Conservation (phyloP, 2,888 invertebrate species). For the Macrosoma leucophasiata region DNA sequence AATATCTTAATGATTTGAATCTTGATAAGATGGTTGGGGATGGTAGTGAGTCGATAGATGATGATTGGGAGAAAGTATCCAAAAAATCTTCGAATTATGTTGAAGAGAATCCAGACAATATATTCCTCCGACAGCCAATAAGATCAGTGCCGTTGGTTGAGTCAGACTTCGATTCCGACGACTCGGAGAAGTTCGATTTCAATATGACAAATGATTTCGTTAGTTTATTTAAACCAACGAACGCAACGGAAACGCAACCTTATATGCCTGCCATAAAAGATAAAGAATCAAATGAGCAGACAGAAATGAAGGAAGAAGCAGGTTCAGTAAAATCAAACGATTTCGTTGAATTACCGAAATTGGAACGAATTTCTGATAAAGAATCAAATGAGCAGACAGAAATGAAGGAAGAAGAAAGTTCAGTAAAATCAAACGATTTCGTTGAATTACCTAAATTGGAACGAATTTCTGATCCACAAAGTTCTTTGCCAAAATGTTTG, state of each 20-base stretch:
- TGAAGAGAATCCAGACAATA: constrained; percentile 13
- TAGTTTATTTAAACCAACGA: constrained; percentile 20
- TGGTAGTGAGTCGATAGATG: constrained; percentile 19
- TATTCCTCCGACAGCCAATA: constrained; percentile 32
- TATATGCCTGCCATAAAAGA: constrained; percentile 9
- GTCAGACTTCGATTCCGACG: constrained; percentile 35
- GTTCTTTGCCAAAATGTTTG: too few relatives aligned
- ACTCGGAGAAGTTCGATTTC: constrained; percentile 40
- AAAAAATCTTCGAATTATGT: constrained; percentile 6
- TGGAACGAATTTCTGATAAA: constrained; percentile 4
- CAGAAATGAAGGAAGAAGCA: constrained; percentile 11
- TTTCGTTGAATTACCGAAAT: constrained; percentile 26
- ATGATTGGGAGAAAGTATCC: constrained; percentile 26
- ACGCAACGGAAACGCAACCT: background rate
- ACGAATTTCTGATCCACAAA: constrained; percentile 1
- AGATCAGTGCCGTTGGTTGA: constrained; percentile 45
- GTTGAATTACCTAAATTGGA: constrained; percentile 24
- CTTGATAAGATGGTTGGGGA: too few relatives aligned
- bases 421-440: constrained; percentile 33
- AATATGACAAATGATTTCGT: constrained; percentile 33
- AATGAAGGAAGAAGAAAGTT: constrained; percentile 15
- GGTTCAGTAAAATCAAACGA: too few relatives aligned
- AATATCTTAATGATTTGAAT: constrained; percentile 27
- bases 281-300: background rate
- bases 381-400: background rate